Evolutionary conservation across 2,113 vertebrate genomes (phyloP), one percentile per base, ranked within the genome.

Genomic region (Nothobranchius kuhntae): DNA sequence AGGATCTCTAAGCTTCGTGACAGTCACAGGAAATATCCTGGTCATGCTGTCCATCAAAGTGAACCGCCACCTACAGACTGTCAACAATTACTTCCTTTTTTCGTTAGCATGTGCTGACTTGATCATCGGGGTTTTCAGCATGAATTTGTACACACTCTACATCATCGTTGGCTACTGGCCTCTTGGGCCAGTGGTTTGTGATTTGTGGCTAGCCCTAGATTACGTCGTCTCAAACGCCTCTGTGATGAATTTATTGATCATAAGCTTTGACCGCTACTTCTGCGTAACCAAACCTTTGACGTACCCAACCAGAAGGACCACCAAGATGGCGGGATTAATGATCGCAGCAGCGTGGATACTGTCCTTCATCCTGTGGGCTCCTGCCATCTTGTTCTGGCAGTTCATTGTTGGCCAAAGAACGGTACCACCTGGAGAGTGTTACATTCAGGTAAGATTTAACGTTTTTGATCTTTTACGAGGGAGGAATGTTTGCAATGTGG

Each of bases 31-130:
- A 61, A 99, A 99, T 80, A 95, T 99, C 86, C 86, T 99, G 69
- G 98, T 99, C 78, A 99, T 99, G 97, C 91, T 99, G 13, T 99
- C 98, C 75, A 99, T 99, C 89, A 99, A 99, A 88, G 98, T 99
- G 24, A 99, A 99, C 90, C 94, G 98, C 42, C 98, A 99, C 86
- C 91, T 99, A 61, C 96, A 99, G 87, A 99, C 98, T 0, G 95
- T 99, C 84, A 99, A 99, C 89, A 99, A 99, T 89, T 99, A 99
- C 63, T 99, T 99, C 82, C 89, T 99, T 30, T 99, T 99, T 88
- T 98, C 96, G 70, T 84, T 99, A 80, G 98, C 98, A 0, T 99
- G 97, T 0, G 98, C 98, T 0, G 98, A 99, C 62, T 91, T 99
- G 79, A 99, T 99, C 81, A 99, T 99, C 0, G 98, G 97, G 1